phyloP scores from a whole-genome alignment of 1,140 invertebrate genomes.

The Batillaria attramentaria region DNA sequence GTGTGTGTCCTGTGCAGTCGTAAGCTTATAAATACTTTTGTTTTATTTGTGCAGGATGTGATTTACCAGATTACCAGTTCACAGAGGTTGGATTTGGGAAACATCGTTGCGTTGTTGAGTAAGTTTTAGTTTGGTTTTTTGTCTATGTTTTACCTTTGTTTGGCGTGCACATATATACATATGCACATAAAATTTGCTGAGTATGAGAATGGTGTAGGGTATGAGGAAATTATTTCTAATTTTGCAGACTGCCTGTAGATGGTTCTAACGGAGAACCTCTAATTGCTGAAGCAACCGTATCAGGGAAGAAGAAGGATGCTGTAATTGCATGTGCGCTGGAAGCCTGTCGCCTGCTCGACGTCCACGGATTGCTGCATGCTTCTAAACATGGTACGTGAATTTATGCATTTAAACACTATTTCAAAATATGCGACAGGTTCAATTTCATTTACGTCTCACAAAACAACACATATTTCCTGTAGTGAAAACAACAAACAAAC shows the following conservation, averaged over 20 bases:
- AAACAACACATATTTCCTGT: too few relatives aligned
- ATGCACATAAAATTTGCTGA: neutral
- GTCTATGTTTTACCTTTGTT: neutral
- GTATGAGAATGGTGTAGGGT: neutral
- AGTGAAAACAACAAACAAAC: too few relatives aligned
- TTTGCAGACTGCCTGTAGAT: constrained; percentile 84
- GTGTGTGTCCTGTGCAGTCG: too few relatives aligned
- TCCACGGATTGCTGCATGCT: constrained; percentile 84
- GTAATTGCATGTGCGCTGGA: constrained; percentile 94
- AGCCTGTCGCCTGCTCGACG: constrained; percentile 92
- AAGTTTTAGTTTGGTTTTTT: constrained; percentile 42
- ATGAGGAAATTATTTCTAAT: neutral
- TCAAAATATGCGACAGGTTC: too few relatives aligned
- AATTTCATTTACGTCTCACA: too few relatives aligned
- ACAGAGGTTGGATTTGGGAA: constrained; percentile 61
- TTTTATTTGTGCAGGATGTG: constrained; percentile 57
- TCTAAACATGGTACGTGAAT: constrained; percentile 79
- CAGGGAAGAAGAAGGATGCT: constrained; percentile 95
- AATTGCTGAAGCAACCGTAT: constrained; percentile 87
- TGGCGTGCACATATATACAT: neutral
- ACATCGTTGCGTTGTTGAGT: constrained; percentile 67
- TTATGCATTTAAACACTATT: neutral
- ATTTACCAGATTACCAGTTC: constrained; percentile 68
- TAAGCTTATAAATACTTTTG: neutral
- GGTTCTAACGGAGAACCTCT: constrained; percentile 81